Evolutionary conservation across 2,888 invertebrate species (phyloP), one percentile per base, ranked within the genome.

Genomic region (Pomacea canaliculata): DNA sequence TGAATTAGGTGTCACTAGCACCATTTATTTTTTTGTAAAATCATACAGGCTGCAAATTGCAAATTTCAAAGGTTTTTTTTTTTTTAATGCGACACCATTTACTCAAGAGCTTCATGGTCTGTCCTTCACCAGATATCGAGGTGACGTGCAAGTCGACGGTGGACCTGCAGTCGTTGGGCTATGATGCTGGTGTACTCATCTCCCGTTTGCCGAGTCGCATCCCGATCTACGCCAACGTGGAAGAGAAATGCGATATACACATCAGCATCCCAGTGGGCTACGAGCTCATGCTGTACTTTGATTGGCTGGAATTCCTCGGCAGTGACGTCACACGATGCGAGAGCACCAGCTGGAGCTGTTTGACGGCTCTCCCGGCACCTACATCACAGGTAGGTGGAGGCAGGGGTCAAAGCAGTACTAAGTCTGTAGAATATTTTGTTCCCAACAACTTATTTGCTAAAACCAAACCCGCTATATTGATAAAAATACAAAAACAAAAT

Each of bases 201-300:
- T 74, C 74, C 18, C 37, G 49, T 37, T 51, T 74, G 63, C 74
- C 74, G 18, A 48, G 48, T 4, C 46, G 48, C 23, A 74, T 74
- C 69, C 74, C 74, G 27, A 74, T 63, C 74, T 74, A 74, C 69
- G 60, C 69, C 10, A 19, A 69, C 62, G 69, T 69, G 69, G 74
- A 74, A 23, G 62, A 74, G 69, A 37, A 46, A 7, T 74, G 74
- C 69, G 74, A 74, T 62, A 63, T 69, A 23, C 23, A 37, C 62
- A 9, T 74, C 18, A 70, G 62, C 62, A 48, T 69, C 46, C 16
- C 49, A 49, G 46, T 48, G 62, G 63, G 62, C 69, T 56, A 46
- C 62, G 69, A 74, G 63, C 67, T 74, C 48, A 69, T 74, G 74
- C 49, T 74, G 68, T 74, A 74, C 69, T 74, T 74, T 8, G 74